These are phyloP conservation scores for Phoronis australis DNA, from an alignment of 2,888 invertebrate species.

Conservation along the genomic window DNA sequence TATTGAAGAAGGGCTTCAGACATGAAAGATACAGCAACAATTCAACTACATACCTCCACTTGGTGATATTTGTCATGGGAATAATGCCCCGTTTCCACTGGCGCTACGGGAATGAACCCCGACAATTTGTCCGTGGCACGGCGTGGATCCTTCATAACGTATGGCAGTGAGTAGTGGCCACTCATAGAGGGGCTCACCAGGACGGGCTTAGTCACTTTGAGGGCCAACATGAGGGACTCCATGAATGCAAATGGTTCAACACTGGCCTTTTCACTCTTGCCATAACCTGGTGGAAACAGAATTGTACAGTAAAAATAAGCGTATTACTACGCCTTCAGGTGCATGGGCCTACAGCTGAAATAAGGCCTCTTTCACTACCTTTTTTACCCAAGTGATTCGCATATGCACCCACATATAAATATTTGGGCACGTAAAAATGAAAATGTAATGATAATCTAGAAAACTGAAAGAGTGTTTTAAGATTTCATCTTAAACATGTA, in stretches of 20 bases:
- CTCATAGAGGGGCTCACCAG: constrained; percentile 57
- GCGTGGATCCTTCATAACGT: constrained; percentile 43
- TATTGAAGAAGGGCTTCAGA: too few relatives aligned
- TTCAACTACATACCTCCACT: constrained; percentile 17
- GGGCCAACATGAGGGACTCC: constrained; percentile 29
- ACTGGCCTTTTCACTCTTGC: neutral
- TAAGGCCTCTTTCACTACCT: constrained; percentile 4
- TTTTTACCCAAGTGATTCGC: too few relatives aligned
- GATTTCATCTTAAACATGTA: too few relatives aligned
- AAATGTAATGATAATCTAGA: too few relatives aligned
- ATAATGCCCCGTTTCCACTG: constrained; percentile 40
- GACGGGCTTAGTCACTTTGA: constrained; percentile 44
- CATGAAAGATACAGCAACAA: too few relatives aligned
- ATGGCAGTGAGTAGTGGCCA: constrained; percentile 53
- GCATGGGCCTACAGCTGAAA: constrained; percentile 7
- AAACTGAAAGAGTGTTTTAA: too few relatives aligned
- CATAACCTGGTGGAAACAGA: neutral
- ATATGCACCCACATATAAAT: too few relatives aligned
- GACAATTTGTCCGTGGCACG: constrained; percentile 21
- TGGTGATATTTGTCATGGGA: constrained; percentile 14
- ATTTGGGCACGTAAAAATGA: too few relatives aligned
- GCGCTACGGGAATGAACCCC: constrained; percentile 55
- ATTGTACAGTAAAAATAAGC: neutral
- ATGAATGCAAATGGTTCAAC: constrained; percentile 30
- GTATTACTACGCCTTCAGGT: neutral